A percentile compares a stretch with the other conserved stretches of the same genome.
Evolutionary conservation across 2,888 invertebrate species (phyloP).

Genomic region (Sminthurides aquaticus): DNA sequence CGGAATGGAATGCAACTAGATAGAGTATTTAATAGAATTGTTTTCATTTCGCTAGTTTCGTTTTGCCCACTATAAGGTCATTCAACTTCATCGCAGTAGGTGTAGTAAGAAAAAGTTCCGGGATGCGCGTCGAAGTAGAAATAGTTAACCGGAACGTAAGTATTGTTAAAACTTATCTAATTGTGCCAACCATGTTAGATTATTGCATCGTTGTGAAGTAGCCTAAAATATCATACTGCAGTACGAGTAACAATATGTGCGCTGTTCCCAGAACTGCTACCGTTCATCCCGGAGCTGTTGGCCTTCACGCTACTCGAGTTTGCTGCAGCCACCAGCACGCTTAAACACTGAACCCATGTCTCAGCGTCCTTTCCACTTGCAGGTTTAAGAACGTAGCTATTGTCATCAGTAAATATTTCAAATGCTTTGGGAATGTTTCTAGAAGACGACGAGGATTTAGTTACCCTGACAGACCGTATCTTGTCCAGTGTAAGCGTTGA

Average conservation of each 20-base stretch:
- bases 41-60: background rate
- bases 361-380: slow-evolving; percentile 90
- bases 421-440: slow-evolving; percentile 91
- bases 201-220: too few species aligned
- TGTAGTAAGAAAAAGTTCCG: background rate
- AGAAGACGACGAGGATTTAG: slow-evolving; percentile 78
- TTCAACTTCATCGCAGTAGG: background rate
- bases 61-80: background rate
- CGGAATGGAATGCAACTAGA: too few species aligned
- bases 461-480: slow-evolving; percentile 89
- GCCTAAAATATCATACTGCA: slow-evolving; percentile 15
- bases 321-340: slow-evolving; percentile 37
- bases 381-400: slow-evolving; percentile 85
- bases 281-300: background rate
- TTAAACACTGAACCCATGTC: slow-evolving; percentile 74
- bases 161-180: too few species aligned
- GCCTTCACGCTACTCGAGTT: slow-evolving; percentile 22
- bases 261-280: slow-evolving; percentile 1
- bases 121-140: too few species aligned
- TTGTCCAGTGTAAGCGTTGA: slow-evolving; percentile 76
- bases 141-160: too few species aligned
- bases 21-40: too few species aligned
- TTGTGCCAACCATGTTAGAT: too few species aligned
- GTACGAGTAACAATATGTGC: slow-evolving; percentile 14
- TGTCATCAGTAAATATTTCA: slow-evolving; percentile 91